phyloP scores from a whole-genome alignment of 2,797 vertebrate species.

The Sebastolobus altivelis region DNA sequence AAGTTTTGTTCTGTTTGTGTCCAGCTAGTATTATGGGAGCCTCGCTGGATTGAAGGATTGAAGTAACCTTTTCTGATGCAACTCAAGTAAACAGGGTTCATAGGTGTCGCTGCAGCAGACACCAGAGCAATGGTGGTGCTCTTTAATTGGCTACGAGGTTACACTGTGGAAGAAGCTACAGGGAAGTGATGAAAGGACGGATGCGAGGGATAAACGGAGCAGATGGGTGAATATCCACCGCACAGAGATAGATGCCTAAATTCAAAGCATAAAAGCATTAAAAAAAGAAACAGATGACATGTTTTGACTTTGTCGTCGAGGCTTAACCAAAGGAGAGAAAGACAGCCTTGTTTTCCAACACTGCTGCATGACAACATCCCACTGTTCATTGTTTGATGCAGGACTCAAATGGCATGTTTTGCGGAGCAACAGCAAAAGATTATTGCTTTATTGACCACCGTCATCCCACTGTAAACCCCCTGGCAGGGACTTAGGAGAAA shows the following conservation, averaged over 20 bases:
- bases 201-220: slow-evolving; percentile 26
- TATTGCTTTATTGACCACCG: slow-evolving; percentile 73
- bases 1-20: slow-evolving; percentile 53
- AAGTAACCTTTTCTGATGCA: slow-evolving; percentile 56
- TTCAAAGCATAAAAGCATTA: slow-evolving; percentile 35
- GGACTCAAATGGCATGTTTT: slow-evolving; percentile 57
- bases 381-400: slow-evolving; percentile 51
- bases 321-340: slow-evolving; percentile 33
- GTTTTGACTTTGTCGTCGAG: slow-evolving; percentile 48
- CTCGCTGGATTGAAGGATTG: slow-evolving; percentile 49
- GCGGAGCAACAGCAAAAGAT: slow-evolving; percentile 52
- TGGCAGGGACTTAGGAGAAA: slow-evolving; percentile 45
- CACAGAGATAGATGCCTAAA: slow-evolving; percentile 36
- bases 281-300: slow-evolving; percentile 29
- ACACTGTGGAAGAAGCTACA: slow-evolving; percentile 36
- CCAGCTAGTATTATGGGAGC: slow-evolving; percentile 48
- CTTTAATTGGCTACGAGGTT: slow-evolving; percentile 77
- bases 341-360: slow-evolving; percentile 20
- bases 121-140: slow-evolving; percentile 51
- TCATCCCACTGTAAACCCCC: slow-evolving; percentile 50
- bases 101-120: slow-evolving; percentile 65
- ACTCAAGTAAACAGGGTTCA: slow-evolving; percentile 72
- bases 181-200: slow-evolving; percentile 55
- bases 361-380: slow-evolving; percentile 18
- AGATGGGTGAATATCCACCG: slow-evolving; percentile 47